phyloP scores from a whole-genome alignment of 2,113 vertebrate species.

The Melanerpes aurifrons region DNA sequence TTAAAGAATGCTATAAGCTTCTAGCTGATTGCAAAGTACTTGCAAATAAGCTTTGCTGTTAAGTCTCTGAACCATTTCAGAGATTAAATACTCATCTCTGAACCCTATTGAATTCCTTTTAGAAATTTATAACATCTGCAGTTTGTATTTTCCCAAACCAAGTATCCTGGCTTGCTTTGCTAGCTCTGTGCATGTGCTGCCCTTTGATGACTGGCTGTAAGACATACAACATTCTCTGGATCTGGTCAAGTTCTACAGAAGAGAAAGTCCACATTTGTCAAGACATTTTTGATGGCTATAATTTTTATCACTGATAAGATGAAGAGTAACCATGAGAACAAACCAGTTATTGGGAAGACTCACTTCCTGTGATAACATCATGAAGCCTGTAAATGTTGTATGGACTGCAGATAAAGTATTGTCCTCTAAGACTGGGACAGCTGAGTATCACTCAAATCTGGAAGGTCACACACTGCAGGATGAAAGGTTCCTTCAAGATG shows the following conservation, averaged over 20 bases:
- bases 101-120: not conserved
- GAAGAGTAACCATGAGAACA: not conserved
- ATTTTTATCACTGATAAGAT: not conserved
- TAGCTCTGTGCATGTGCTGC: not conserved
- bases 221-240: not conserved
- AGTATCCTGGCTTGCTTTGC: not conserved
- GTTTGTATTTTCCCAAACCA: not conserved
- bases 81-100: not conserved
- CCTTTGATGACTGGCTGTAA: not conserved
- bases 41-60: not conserved
- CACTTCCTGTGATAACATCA: not conserved
- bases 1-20: not conserved
- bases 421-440: not conserved
- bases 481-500: not conserved
- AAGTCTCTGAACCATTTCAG: not conserved
- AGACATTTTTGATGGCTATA: not conserved
- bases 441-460: not conserved
- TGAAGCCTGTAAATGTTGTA: not conserved
- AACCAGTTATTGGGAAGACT: not conserved
- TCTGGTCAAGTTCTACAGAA: not conserved
- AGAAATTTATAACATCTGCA: not conserved
- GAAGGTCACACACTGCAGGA: not conserved
- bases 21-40: not conserved
- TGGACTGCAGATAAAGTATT: not conserved
- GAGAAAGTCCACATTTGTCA: not conserved